A percentile compares a stretch with the other conserved stretches of the same genome.
These are phyloP conservation scores for Orchesellides sinensis DNA, from an alignment of 2,888 invertebrate species.

Conservation along the genomic window DNA sequence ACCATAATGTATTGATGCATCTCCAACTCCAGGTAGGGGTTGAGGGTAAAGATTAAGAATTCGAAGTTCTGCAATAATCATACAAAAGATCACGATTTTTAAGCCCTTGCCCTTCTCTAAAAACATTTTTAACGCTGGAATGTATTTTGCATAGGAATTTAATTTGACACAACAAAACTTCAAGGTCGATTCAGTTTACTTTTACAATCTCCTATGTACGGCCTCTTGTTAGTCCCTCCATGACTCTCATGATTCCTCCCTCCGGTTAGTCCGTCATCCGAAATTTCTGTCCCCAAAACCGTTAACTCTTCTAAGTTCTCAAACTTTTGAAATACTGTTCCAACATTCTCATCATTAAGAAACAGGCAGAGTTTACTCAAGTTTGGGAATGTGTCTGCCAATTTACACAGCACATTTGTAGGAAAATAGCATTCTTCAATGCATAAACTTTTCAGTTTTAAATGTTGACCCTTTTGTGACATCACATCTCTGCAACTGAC, in stretches of 20 bases:
- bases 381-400: conserved; percentile 53
- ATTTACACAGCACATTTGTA: conserved; percentile 50
- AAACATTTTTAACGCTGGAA: not conserved
- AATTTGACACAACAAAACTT: not conserved
- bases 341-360: conserved; percentile 67
- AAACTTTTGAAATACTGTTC: conserved; percentile 55
- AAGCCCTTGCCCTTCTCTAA: too few species aligned
- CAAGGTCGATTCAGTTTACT: conserved; percentile 52
- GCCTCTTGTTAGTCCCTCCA: conserved; percentile 1
- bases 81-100: too few species aligned
- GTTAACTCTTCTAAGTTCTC: conserved; percentile 58
- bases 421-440: conserved; percentile 66
- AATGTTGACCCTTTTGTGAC: conserved; percentile 24
- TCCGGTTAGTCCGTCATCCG: conserved; percentile 69
- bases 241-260: conserved; percentile 29
- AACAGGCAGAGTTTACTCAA: conserved; percentile 60
- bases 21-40: conserved; percentile 66
- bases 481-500: conserved; percentile 57
- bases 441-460: conserved; percentile 49
- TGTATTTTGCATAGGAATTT: not conserved
- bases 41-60: conserved; percentile 67
- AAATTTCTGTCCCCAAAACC: conserved; percentile 65
- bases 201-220: conserved; percentile 67
- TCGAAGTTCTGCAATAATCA: conserved; percentile 62
- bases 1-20: conserved; percentile 63